Conservation (phyloP, 2,797 vertebrate species). For the Cynodonichthys magdalenae region DNA sequence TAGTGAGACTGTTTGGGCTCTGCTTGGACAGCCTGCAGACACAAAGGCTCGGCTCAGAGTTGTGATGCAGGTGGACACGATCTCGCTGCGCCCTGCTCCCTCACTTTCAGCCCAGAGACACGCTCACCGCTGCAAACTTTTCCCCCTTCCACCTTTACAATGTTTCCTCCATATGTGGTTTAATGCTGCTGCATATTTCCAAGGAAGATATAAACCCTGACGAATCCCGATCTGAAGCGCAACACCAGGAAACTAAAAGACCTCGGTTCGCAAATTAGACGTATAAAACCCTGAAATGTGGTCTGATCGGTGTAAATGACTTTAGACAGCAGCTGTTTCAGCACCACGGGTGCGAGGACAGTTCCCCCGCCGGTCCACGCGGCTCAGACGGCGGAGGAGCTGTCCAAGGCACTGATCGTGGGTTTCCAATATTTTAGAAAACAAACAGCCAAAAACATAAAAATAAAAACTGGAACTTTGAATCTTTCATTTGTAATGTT, state of each 20-base stretch:
- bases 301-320: conserved; percentile 23
- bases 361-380: conserved; percentile 56
- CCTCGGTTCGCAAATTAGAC: background rate
- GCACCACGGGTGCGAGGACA: conserved; percentile 68
- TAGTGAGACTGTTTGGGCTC: background rate
- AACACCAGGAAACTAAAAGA: conserved; percentile 16
- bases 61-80: conserved; percentile 41
- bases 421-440: too few relatives aligned
- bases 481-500: background rate
- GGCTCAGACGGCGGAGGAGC: conserved; percentile 49
- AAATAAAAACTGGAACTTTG: conserved; percentile 32
- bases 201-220: conserved; percentile 46
- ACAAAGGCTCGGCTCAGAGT: conserved; percentile 27
- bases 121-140: conserved; percentile 56
- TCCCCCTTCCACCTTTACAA: conserved; percentile 3
- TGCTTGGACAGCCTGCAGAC: conserved; percentile 10
- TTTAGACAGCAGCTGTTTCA: conserved; percentile 58
- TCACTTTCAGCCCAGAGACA: conserved; percentile 31
- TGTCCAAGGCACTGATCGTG: conserved; percentile 52
- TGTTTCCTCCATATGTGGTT: conserved; percentile 16
- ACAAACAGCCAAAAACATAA: background rate
- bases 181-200: conserved; percentile 14
- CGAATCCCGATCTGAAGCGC: conserved; percentile 34
- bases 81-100: conserved; percentile 14
- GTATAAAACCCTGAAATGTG: background rate